phyloP scores from a whole-genome alignment of 2,888 invertebrate species.

The Cynaeus angustus region DNA sequence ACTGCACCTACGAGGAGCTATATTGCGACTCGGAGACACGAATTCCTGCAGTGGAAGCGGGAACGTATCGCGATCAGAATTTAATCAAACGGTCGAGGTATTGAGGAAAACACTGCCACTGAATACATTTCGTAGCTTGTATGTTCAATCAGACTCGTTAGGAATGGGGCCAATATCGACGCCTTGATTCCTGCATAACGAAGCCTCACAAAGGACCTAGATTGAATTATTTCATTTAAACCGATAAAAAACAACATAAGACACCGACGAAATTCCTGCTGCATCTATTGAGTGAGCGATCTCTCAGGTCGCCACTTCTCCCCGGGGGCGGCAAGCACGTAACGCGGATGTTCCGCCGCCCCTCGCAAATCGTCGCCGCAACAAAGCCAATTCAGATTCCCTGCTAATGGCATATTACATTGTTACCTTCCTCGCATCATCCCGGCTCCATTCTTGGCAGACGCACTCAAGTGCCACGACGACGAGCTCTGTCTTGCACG shows the following conservation, averaged over 20 bases:
- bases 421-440: slow-evolving; percentile 70
- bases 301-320: slow-evolving; percentile 52
- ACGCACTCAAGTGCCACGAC: slow-evolving; percentile 63
- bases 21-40: slow-evolving; percentile 37
- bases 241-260: no score
- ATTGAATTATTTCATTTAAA: no score
- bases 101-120: slow-evolving; percentile 62
- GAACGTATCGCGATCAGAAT: slow-evolving; percentile 67
- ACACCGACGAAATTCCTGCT: not conserved
- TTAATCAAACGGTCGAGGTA: slow-evolving; percentile 70
- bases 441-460: slow-evolving; percentile 62
- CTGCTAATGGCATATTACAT: slow-evolving; percentile 73
- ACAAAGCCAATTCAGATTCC: slow-evolving; percentile 73
- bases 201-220: no score
- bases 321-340: slow-evolving; percentile 38
- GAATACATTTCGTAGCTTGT: slow-evolving; percentile 61
- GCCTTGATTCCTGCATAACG: slow-evolving; percentile 62
- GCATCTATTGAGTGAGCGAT: slow-evolving; percentile 49
- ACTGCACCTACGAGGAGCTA: slow-evolving; percentile 56
- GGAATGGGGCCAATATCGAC: slow-evolving; percentile 62
- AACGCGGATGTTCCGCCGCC: slow-evolving; percentile 50
- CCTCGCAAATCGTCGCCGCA: slow-evolving; percentile 66
- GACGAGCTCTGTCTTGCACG: slow-evolving; percentile 53
- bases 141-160: slow-evolving; percentile 66
- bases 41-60: slow-evolving; percentile 44